Conservation (phyloP, 1,140 invertebrate species). For the Rhynchophorus ferrugineus region DNA sequence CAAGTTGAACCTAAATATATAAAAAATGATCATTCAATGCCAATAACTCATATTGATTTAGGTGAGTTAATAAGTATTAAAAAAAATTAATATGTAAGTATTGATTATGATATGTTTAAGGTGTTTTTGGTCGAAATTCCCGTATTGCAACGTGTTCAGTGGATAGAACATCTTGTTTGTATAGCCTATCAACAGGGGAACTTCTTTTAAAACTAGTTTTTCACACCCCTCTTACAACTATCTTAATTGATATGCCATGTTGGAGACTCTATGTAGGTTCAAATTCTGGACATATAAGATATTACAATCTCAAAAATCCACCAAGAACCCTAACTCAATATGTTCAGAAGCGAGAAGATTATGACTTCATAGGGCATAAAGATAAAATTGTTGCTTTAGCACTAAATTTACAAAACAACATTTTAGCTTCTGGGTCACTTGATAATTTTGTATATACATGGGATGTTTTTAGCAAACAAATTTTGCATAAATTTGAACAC, state of each 20-base stretch:
- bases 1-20: conserved; percentile 55
- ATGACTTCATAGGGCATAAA: conserved; percentile 55
- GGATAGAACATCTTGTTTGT: conserved; percentile 77
- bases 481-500: conserved; percentile 59
- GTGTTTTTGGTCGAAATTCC: conserved; percentile 48
- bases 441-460: conserved; percentile 70
- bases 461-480: conserved; percentile 68
- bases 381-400: conserved; percentile 61
- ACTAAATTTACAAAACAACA: conserved; percentile 58
- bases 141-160: conserved; percentile 67
- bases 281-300: conserved; percentile 58
- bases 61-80: conserved; percentile 41
- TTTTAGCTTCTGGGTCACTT: conserved; percentile 64
- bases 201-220: conserved; percentile 68
- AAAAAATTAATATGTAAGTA: too few relatives aligned
- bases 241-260: conserved; percentile 64
- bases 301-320: conserved; percentile 56
- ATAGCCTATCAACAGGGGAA: conserved; percentile 59
- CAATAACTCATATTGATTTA: conserved; percentile 67
- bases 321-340: conserved; percentile 61
- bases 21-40: conserved; percentile 66
- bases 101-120: conserved; percentile 13
- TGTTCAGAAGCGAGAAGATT: conserved; percentile 42
- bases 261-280: conserved; percentile 66
- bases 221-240: conserved; percentile 57